phyloP scores from a whole-genome alignment of 2,113 vertebrate genomes.

The Hydropotes inermis region DNA sequence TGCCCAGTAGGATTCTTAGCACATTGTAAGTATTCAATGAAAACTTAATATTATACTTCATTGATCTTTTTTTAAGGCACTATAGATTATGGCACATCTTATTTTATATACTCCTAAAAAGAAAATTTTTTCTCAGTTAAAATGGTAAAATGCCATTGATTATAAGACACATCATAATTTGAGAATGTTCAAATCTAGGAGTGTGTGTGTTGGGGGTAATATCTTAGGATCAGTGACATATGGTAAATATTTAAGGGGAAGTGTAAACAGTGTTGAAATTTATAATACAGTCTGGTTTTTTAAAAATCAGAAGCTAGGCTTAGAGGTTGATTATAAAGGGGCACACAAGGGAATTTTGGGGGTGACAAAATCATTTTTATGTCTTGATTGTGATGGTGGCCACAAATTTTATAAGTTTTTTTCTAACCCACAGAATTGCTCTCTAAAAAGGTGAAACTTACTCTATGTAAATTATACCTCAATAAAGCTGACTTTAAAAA shows the following conservation, averaged over 20 bases:
- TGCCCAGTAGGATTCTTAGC: background rate
- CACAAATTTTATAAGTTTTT: background rate
- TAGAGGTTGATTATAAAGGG: background rate
- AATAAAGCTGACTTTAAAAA: background rate
- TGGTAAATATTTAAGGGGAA: background rate
- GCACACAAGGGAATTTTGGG: background rate
- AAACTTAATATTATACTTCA: background rate
- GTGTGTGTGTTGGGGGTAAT: background rate
- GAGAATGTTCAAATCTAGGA: background rate
- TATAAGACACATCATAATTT: background rate
- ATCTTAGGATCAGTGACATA: background rate
- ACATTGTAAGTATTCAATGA: background rate
- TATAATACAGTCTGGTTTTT: background rate
- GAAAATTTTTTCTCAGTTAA: background rate
- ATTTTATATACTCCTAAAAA: background rate
- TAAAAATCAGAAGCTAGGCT: background rate
- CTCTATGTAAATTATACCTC: background rate
- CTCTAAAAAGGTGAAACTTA: background rate
- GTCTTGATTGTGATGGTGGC: background rate
- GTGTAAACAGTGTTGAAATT: background rate
- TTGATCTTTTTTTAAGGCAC: background rate
- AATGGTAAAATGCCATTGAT: conserved; percentile 7
- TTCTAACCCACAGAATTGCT: background rate
- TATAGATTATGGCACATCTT: background rate
- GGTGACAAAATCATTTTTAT: background rate